phyloP scores from a whole-genome alignment of 1,140 invertebrate genomes.

The Drosophila orosa region DNA sequence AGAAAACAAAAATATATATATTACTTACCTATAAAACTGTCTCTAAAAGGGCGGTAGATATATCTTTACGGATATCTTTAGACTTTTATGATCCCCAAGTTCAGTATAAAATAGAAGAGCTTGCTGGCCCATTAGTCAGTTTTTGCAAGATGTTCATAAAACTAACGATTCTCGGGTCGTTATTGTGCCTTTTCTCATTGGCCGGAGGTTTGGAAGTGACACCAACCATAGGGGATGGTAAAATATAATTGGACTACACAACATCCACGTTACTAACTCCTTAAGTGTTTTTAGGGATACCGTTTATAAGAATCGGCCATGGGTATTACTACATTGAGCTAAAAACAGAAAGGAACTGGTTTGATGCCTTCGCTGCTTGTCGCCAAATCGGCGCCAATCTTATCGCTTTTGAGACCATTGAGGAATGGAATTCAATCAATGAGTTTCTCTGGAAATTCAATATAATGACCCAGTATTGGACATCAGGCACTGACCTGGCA shows the following conservation, averaged over 20 bases:
- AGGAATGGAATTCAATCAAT: constrained; percentile 25
- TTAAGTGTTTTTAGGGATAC: not conserved
- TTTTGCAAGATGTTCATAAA: not conserved
- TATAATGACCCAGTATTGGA: constrained; percentile 33
- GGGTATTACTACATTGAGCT: constrained; percentile 32
- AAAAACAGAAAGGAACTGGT: constrained; percentile 12
- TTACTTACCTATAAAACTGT: not conserved
- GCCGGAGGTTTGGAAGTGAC: not conserved
- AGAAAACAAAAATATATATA: not conserved
- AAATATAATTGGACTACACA: not conserved
- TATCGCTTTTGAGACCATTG: constrained; percentile 10
- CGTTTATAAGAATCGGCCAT: constrained; percentile 18
- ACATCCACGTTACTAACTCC: not conserved
- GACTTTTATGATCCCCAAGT: not conserved
- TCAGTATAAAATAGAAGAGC: not conserved
- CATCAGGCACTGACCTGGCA: constrained; percentile 30
- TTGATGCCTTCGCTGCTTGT: constrained; percentile 23
- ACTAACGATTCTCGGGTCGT: not conserved
- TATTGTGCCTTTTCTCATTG: not conserved
- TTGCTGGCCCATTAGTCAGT: not conserved
- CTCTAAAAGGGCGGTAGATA: not conserved
- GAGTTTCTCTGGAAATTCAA: constrained; percentile 1
- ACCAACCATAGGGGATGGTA: not conserved
- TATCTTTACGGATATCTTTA: not conserved
- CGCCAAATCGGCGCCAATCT: constrained; percentile 6